Percentiles rank a stretch among this genome's conserved stretches.
Evolutionary conservation across 2,797 vertebrate species (phyloP).

Genomic region (Crenuchus spilurus): DNA sequence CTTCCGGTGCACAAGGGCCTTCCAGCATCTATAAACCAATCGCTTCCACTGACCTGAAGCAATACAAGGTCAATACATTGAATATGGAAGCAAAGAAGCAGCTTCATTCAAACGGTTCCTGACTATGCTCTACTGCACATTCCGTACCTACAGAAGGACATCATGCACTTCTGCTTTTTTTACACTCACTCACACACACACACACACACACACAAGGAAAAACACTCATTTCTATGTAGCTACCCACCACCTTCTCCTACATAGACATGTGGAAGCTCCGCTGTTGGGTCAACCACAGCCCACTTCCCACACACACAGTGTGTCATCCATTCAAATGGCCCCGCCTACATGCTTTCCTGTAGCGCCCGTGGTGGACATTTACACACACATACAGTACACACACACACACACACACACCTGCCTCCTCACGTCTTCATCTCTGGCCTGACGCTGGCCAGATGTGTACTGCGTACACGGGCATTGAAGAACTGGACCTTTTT

Average conservation of each 20-base stretch:
- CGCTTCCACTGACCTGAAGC: slow-evolving; percentile 41
- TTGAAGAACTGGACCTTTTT: slow-evolving; percentile 72
- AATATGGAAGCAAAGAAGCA: too few relatives aligned
- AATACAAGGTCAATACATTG: slow-evolving; percentile 32
- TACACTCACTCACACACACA: not conserved
- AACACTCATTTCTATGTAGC: slow-evolving; percentile 29
- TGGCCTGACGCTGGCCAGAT: slow-evolving; percentile 68
- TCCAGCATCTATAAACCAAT: slow-evolving; percentile 30
- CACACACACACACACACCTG: slow-evolving; percentile 43
- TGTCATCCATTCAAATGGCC: slow-evolving; percentile 12
- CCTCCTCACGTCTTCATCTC: slow-evolving; percentile 35
- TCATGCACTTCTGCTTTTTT: not conserved
- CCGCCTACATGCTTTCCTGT: slow-evolving; percentile 18
- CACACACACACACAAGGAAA: not conserved
- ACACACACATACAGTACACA: slow-evolving; percentile 48
- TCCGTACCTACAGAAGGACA: slow-evolving; percentile 21
- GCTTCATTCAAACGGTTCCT: not conserved
- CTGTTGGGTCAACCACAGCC: slow-evolving; percentile 9
- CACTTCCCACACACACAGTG: slow-evolving; percentile 39
- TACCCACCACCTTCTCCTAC: slow-evolving; percentile 29
- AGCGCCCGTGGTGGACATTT: slow-evolving; percentile 17
- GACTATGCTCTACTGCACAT: slow-evolving; percentile 28
- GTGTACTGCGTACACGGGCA: slow-evolving; percentile 80
- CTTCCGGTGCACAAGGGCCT: slow-evolving; percentile 27
- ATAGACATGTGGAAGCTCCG: slow-evolving; percentile 16